Base-by-base conservation (phyloP, 2,797 vertebrate species). In the Cynopterus sphinx region DNA sequence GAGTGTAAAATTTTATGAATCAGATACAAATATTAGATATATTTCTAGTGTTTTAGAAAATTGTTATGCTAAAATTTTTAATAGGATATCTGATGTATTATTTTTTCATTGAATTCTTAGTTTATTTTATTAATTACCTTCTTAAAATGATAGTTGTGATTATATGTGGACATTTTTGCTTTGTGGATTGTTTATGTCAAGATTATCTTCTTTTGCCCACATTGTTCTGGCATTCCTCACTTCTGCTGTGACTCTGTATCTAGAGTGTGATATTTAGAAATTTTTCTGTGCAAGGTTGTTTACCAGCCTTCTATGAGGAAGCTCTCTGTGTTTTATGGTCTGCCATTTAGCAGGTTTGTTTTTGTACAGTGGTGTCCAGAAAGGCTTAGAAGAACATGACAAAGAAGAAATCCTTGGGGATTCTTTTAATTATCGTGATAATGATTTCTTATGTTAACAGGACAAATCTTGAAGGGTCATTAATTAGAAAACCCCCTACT, bases 41-140 rank as follows among this genome's bases (percentile, higher is more conserved):
- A 16, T 85, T 78, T 75, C 46, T 59, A 77, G 43, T 93, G 74
- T 93, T 91, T 74, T 86, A 83, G 55, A 95, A 89, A 95, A 67
- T 89, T 86, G 28, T 85, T 43, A 74, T 51, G 93, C 39, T 88
- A 65, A 86, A 81, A 81, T 96, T 92, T 41, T 81, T 87, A 87
- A 95, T 92, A 68, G 68, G 85, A 55, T 75, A 41, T n/a, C 57
- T 71, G 79, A 33, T 77, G 31, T 53, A n/a, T 79, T 70, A 88
- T 91, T 87, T 90, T 93, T 55, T 92, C 33, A 77, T 81, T 95
- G 83, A 74, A 43, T 91, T 95, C 5, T 94, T 59, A 22, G 41
- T 87, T 97, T 96, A 73, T 68, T 89, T 94, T 22, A 65, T 70
- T 51, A 90, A 3, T 87, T 92, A 78, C 74, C 63, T 83, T 96